Evolutionary conservation across 2,113 vertebrate species (phyloP).

Genomic region (Salvelinus sp.): DNA sequence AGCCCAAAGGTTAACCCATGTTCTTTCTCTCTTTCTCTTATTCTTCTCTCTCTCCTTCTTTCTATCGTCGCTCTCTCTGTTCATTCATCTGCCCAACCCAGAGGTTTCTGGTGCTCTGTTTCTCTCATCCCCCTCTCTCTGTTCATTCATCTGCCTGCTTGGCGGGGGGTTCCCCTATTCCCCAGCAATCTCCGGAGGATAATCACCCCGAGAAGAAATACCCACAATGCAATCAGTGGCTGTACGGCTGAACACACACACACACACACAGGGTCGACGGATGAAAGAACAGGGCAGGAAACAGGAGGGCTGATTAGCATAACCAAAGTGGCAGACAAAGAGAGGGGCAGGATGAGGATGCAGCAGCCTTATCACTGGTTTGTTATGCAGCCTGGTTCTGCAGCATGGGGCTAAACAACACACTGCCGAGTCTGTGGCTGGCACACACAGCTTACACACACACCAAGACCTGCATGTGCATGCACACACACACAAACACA

Average conservation of each 20-base stretch:
- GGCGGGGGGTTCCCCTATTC: conserved; percentile 37
- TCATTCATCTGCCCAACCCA: conserved; percentile 13
- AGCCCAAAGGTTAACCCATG: conserved; percentile 14
- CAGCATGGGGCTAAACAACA: conserved; percentile 10
- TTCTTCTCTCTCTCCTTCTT: background rate
- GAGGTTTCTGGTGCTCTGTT: background rate
- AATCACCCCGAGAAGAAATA: conserved; percentile 33
- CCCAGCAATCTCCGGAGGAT: conserved; percentile 31
- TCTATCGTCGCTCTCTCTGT: conserved; percentile 2
- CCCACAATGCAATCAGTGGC: conserved; percentile 26
- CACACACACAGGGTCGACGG: background rate
- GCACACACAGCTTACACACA: background rate
- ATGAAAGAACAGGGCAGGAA: conserved; percentile 6
- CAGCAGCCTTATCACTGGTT: background rate
- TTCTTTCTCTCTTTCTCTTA: background rate
- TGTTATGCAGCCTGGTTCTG: conserved; percentile 15
- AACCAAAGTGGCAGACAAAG: conserved; percentile 31
- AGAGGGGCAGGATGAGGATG: background rate
- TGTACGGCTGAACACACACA: background rate
- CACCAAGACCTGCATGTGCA: background rate
- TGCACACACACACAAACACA: background rate
- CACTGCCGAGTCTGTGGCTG: background rate
- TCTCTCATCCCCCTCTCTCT: background rate
- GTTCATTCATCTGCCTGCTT: conserved; percentile 22
- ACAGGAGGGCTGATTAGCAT: conserved; percentile 32